These are phyloP conservation scores for Perca flavescens DNA, from an alignment of 2,113 vertebrate species.

Conservation along the genomic window DNA sequence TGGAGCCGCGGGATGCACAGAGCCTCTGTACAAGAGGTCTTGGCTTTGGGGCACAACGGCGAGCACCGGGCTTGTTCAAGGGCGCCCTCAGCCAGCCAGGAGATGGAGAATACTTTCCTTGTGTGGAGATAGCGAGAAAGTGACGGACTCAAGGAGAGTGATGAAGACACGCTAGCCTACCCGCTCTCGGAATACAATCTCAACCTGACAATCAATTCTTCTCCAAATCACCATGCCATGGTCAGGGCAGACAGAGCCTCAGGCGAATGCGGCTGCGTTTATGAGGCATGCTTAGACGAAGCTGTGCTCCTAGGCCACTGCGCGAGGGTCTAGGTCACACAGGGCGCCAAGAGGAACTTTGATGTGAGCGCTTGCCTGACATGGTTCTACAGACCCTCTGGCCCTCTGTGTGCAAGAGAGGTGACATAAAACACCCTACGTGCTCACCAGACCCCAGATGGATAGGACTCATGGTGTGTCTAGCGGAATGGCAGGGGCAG, in stretches of 20 bases:
- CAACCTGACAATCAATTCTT: not conserved
- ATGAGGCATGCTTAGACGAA: slow-evolving; percentile 26
- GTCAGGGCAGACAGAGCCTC: not conserved
- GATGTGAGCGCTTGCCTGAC: slow-evolving; percentile 30
- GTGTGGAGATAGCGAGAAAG: not conserved
- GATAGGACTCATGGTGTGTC: slow-evolving; percentile 2
- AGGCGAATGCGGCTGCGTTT: not conserved
- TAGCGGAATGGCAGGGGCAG: not conserved
- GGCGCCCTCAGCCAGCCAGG: not conserved
- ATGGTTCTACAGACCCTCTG: slow-evolving; percentile 3
- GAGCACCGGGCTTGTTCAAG: rapidly evolving
- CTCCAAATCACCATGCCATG: not conserved
- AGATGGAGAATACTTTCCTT: slow-evolving; percentile 7
- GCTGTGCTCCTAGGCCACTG: slow-evolving; percentile 31
- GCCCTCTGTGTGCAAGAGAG: not conserved
- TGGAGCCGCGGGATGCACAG: rapidly evolving
- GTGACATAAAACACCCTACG: not conserved
- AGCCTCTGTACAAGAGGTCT: not conserved
- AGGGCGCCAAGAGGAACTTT: not conserved
- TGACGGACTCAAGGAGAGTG: not conserved
- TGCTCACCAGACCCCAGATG: not conserved
- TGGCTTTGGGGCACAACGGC: not conserved
- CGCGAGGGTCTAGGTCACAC: not conserved
- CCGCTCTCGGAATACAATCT: not conserved
- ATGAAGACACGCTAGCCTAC: rapidly evolving